Evolutionary conservation across 2,113 vertebrate genomes (phyloP), one percentile per base, ranked within the genome.

Genomic region (Callaeas wilsoni): DNA sequence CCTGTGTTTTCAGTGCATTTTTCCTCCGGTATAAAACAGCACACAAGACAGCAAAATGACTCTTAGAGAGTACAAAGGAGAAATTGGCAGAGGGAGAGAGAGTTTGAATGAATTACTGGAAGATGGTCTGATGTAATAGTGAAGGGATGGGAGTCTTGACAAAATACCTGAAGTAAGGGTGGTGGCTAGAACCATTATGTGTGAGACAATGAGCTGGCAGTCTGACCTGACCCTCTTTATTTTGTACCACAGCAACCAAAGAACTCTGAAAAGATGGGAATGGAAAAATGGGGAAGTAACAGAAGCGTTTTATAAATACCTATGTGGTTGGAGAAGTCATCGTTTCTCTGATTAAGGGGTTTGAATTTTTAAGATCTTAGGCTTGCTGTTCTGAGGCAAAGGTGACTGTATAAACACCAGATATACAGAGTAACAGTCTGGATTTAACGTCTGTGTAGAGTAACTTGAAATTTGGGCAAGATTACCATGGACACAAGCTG

Each of bases 191-290:
- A 50, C 49, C 32, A 76, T 78, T 92, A 81, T 47, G 27, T 71
- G 81, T 52, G 75, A 97, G 85, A 92, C 95, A 89, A 52, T 89
- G 47, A 90, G 75, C 59, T 93, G 71, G 79, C 79, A 65, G 70
- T 46, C 90, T 93, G 75, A 83, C 59, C 42, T 88, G 82, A 85
- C 37, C 29, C 47, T 79, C 53, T 90, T 79, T 69, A 49, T 44
- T 79, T 44, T 53, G n/a, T 74, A 69, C 71, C 52, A 70, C 59
- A 67, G 9, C 57, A 85, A 56, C 0, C 87, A 44, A 67, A 71
- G 26, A 62, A 90, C 21, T 69, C 53, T 60, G 50, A 87, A 77
- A 56, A 74, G 23, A 60, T 35, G 20, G 19, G 39, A 80, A 44
- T 64, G 68, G 60, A 68, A 62, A 81, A 84, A 53, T 18, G 25